Evolutionary conservation across 2,888 invertebrate genomes (phyloP).

Genomic region (Eupithecia abbreviata): DNA sequence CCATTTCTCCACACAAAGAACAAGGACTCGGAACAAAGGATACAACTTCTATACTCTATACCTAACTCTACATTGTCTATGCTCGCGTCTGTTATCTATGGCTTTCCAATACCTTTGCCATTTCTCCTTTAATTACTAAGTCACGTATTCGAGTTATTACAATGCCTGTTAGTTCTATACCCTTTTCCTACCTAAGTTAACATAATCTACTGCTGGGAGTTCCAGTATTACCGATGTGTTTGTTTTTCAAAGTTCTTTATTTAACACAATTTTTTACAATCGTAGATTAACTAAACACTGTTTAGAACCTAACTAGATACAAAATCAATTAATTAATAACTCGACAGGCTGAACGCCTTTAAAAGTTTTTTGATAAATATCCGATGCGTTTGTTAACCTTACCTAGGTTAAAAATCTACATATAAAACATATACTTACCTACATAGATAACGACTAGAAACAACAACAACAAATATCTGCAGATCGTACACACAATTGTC

Average conservation of each 20-base stretch:
- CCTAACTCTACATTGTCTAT: conserved; percentile 23
- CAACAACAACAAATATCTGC: no score
- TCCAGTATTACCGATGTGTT: neutral
- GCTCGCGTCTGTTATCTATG: conserved; percentile 17
- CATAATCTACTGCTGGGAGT: neutral
- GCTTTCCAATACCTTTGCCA: conserved; percentile 21
- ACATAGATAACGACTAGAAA: no score
- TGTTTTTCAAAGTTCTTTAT: no score
- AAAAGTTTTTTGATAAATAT: no score
- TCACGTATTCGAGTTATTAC: conserved; percentile 27
- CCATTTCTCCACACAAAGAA: conserved; percentile 28
- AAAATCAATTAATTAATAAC: no score
- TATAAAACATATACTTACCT: no score
- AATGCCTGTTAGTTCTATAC: conserved; percentile 19
- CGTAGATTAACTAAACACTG: no score
- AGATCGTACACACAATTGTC: no score
- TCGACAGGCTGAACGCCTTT: no score
- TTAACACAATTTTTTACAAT: no score
- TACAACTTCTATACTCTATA: conserved; percentile 17
- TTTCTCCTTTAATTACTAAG: conserved; percentile 33
- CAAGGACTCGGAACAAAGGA: conserved; percentile 29
- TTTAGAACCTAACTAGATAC: no score
- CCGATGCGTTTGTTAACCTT: neutral
- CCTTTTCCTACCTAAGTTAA: neutral
- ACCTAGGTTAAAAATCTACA: no score